phyloP scores from a whole-genome alignment of 2,113 vertebrate species.

The Furnarius figulus region DNA sequence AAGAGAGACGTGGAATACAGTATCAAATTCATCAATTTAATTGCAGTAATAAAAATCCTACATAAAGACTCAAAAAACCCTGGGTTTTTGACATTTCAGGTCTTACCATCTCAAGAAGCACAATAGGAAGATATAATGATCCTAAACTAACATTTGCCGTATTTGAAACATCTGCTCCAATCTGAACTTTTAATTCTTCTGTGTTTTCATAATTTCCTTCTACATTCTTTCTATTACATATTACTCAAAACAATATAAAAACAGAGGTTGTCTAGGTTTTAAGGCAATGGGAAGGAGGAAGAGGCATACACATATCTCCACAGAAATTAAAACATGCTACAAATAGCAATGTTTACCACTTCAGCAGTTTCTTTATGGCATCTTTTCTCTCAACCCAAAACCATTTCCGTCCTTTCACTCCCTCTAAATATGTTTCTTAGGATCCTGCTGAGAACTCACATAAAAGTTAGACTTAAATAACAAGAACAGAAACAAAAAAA shows the following conservation, averaged over 20 bases:
- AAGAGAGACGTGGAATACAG: background rate
- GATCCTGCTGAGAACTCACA: background rate
- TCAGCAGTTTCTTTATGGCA: background rate
- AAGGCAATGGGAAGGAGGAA: background rate
- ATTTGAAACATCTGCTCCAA: conserved; percentile 38
- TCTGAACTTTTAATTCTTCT: background rate
- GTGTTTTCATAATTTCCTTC: background rate
- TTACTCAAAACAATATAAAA: background rate
- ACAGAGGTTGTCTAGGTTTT: background rate
- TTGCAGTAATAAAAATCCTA: background rate
- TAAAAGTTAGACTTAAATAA: background rate
- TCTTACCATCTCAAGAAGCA: background rate
- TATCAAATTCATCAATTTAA: background rate
- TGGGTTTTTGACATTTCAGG: background rate
- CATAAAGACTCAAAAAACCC: background rate
- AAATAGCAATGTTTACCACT: background rate
- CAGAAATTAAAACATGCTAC: background rate
- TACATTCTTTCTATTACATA: background rate
- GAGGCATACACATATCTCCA: background rate
- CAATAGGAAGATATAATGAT: background rate
- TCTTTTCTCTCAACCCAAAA: background rate
- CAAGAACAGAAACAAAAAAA: background rate
- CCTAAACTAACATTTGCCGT: background rate
- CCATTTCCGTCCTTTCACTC: background rate
- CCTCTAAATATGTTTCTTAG: background rate